Percentiles rank a stretch among this genome's conserved stretches.
Conservation (phyloP, 2,888 invertebrate species). For the Drosophila austrosaltans region DNA sequence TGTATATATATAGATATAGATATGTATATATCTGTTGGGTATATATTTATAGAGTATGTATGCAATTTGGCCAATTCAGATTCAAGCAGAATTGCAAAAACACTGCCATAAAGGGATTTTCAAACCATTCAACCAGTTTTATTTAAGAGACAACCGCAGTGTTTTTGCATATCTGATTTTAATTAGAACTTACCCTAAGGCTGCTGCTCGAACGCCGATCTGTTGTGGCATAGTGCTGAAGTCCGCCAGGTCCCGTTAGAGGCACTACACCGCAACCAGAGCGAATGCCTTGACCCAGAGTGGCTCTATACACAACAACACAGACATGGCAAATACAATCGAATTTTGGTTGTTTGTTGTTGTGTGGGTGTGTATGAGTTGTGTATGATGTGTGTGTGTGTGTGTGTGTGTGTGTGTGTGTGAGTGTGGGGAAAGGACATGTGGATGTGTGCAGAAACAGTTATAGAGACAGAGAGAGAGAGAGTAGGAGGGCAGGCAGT, state of each 20-base stretch:
- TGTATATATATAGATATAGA: neutral
- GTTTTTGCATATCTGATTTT: slow-evolving; percentile 15
- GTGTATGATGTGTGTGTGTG: slow-evolving; percentile 24
- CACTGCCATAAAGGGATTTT: neutral
- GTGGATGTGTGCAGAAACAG: slow-evolving; percentile 47
- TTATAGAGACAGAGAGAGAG: slow-evolving; percentile 15
- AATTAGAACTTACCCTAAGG: slow-evolving; percentile 81
- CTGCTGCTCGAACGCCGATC: slow-evolving; percentile 83
- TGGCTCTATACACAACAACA: slow-evolving; percentile 80
- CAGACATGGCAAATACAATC: slow-evolving; percentile 67
- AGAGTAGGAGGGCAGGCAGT: slow-evolving; percentile 24
- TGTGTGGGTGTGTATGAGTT: slow-evolving; percentile 35
- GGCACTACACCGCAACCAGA: slow-evolving; percentile 84
- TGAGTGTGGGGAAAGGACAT: slow-evolving; percentile 15
- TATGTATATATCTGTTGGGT: neutral
- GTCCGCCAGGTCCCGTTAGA: slow-evolving; percentile 83
- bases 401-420: too few species aligned
- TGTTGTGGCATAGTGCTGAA: slow-evolving; percentile 83
- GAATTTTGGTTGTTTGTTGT: slow-evolving; percentile 50
- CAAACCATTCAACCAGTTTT: too few species aligned
- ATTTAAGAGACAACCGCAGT: neutral
- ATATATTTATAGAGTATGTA: neutral
- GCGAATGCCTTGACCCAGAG: slow-evolving; percentile 84
- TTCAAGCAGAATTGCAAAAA: slow-evolving; percentile 21
- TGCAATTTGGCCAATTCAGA: slow-evolving; percentile 28